Evolutionary conservation across 2,113 vertebrate species (phyloP).

Genomic region (Progne subis): DNA sequence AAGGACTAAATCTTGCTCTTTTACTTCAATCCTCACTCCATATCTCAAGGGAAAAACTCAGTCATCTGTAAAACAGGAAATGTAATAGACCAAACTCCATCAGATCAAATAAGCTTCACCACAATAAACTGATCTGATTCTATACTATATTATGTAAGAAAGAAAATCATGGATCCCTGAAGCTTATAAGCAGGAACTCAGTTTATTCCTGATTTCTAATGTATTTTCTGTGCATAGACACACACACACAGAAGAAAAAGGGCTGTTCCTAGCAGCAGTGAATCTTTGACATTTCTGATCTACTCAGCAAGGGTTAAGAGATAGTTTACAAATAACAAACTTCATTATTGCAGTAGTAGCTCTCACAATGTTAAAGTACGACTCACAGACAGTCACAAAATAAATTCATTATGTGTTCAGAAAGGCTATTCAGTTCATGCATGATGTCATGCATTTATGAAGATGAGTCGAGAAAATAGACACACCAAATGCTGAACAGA

Average conservation of each 20-base stretch:
- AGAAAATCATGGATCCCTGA: background rate
- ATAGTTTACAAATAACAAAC: background rate
- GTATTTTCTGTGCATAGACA: background rate
- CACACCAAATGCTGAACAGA: background rate
- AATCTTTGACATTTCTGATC: background rate
- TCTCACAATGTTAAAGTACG: background rate
- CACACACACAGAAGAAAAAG: background rate
- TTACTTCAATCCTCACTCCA: background rate
- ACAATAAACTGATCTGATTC: background rate
- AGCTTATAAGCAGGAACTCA: background rate
- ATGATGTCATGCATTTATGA: background rate
- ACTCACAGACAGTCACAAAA: background rate
- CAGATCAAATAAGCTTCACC: background rate
- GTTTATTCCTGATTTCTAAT: background rate
- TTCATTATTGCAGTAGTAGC: background rate
- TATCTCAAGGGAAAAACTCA: background rate
- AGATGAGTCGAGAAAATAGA: background rate
- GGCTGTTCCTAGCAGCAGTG: background rate
- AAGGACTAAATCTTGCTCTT: background rate
- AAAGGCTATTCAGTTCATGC: background rate
- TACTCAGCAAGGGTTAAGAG: background rate
- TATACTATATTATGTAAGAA: background rate
- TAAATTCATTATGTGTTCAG: background rate
- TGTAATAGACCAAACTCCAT: background rate
- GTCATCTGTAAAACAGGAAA: background rate